Evolutionary conservation across 2,888 invertebrate species (phyloP), one percentile per base, ranked within the genome.

Genomic region (Himalopsyche anomala): DNA sequence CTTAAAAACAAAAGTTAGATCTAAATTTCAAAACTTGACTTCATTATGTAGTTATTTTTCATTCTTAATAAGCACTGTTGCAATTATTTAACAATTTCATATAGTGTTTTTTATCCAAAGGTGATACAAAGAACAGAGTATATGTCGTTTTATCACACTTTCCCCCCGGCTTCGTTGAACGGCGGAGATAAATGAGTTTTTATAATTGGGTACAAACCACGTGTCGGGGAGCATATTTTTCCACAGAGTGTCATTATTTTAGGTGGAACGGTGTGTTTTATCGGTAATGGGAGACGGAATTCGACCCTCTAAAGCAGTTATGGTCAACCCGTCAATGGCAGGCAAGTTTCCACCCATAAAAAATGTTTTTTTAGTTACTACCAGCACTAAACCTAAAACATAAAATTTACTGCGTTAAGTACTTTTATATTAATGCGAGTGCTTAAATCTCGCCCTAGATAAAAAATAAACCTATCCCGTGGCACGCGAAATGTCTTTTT

Each of bases 191-290:
- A 87, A 87, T 86, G 86, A 87, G 85, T 86, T 85, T 87, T 87
- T 87, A 87, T 87, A 87, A 87, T 87, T 87, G 87, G 84, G 55
- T 82, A 85, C 86, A 83, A 86, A 85, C 86, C 84, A 83, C 85
- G 86, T 81, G 86, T 85, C 86, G 51, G 87, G 87, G 87, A 86
- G 85, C 87, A 83, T 80, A 81, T 87, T 87, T 87, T 84, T 85
- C 83, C 55, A 51, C 45, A 79, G 80, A 84, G 42, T 80, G 85
- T 85, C 85, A 85, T 87, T 87, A 85, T 84, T 79, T 84, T 87
- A 81, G 62, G 69, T 28, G 12, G 45, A 83, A 84, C 69, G 87
- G 85, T 82, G 81, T 82, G 84, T 84, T 87, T 85, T 85, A 87
- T 85, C 83, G 82, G 82, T 80, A 62, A 62, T 62, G 62, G 62